Base-by-base conservation (phyloP, 2,888 invertebrate genomes). In the Drosophila testacea region DNA sequence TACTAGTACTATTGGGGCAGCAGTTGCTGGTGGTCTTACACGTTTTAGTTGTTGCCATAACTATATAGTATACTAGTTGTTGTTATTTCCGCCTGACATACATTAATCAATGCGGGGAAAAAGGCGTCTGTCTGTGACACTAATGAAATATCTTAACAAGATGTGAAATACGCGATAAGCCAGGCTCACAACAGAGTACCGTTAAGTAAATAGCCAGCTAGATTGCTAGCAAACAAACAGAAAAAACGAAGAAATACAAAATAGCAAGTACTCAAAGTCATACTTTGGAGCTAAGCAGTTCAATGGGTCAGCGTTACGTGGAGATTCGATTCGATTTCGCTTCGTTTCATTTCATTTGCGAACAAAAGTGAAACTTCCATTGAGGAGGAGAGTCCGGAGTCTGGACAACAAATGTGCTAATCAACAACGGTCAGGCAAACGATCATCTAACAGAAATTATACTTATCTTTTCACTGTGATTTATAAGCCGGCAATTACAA, bases 401-500 rank as follows among this genome's bases (percentile, higher is more conserved):
- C 36, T 27, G 32, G 34, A 28, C 28, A 61, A 84, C 88, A 88
- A 84, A 84, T 88, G 86, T 74, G 88, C 81, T 84, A 84, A 84
- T 84, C 83, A 84, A 85, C 83, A 61, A 48, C 22, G 66, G 59
- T 52, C 73, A 39, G 56, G 34, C 60, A 41, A 38, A n/a, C 60
- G 87, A 87, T 83, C 87, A 69, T 82, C 87, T 75, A 69, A 70
- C 69, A 59, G 64, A 86, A 87, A 87, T 87, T 77, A 87, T 69
- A 57, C 57, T 57, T 57, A 83, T 83, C 79, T 83, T 83, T 83
- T 83, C 83, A 79, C 77, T 65, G 69, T 83, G 86, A 88, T 84
- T 88, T 88, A 88, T 88, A 85, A 79, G 81, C 66, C 78, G 62
- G 74, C 88, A 88, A 88, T 83, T 83, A 88, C 88, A 88, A 83